A percentile compares a stretch with the other conserved stretches of the same genome.
These are phyloP conservation scores for Zoanthus solanderi DNA, from an alignment of 92 coral and sea anemone species.

Conservation along the genomic window DNA sequence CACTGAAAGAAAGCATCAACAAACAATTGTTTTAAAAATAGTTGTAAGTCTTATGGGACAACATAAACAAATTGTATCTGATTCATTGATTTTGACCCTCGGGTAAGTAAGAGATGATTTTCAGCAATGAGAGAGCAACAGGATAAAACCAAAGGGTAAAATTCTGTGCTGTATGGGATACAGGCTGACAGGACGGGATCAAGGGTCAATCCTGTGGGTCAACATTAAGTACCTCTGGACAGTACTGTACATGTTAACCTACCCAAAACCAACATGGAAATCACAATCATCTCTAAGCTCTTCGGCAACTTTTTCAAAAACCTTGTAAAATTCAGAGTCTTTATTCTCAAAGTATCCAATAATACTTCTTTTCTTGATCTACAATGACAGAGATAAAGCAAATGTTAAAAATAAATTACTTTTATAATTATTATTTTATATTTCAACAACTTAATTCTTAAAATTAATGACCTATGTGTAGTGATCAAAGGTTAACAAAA, in stretches of 20 bases:
- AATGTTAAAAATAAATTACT: not conserved
- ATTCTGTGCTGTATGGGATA: too few relatives aligned
- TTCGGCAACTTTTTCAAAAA: slow-evolving; percentile 79
- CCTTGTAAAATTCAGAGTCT: slow-evolving; percentile 81
- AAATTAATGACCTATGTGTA: too few relatives aligned
- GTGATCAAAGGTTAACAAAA: too few relatives aligned
- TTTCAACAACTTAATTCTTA: too few relatives aligned
- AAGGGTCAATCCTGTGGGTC: not conserved
- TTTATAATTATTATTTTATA: not conserved
- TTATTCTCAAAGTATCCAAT: slow-evolving; percentile 91
- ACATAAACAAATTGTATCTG: too few relatives aligned
- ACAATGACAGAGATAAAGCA: not conserved
- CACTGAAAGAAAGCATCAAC: too few relatives aligned
- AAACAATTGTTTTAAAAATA: too few relatives aligned
- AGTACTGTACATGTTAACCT: slow-evolving; percentile 13
- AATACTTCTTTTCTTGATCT: slow-evolving; percentile 81
- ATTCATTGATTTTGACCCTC: too few relatives aligned
- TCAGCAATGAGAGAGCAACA: too few relatives aligned
- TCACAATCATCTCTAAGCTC: slow-evolving; percentile 94
- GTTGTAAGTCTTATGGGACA: too few relatives aligned
- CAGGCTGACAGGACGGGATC: too few relatives aligned
- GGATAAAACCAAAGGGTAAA: not conserved
- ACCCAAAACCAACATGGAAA: slow-evolving; percentile 98
- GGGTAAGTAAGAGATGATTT: too few relatives aligned
- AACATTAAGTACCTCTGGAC: not conserved